Evolutionary conservation across 2,113 vertebrate genomes (phyloP).

Genomic region (Grus americana): DNA sequence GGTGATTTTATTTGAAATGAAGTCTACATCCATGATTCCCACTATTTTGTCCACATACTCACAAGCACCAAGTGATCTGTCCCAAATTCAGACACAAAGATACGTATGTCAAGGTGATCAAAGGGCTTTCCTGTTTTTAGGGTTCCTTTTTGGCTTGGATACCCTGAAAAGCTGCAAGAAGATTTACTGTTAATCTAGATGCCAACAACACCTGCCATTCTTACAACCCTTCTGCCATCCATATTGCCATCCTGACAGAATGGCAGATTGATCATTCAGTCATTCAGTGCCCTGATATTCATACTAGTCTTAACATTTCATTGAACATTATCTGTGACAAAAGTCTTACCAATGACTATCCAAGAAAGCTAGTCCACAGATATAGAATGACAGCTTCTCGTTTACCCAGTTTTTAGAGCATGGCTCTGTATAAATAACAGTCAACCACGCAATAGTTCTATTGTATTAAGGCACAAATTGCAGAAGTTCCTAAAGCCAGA

Average conservation of each 20-base stretch:
- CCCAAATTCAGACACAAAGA: background rate
- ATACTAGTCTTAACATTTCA: background rate
- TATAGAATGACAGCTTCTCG: background rate
- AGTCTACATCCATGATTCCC: background rate
- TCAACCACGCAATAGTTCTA: rapidly evolving
- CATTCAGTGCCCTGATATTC: background rate
- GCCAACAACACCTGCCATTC: background rate
- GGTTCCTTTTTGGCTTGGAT: background rate
- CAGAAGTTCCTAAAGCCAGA: background rate
- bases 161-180: background rate
- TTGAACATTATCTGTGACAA: background rate
- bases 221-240: background rate
- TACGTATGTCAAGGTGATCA: background rate
- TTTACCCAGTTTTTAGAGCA: background rate
- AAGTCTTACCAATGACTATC: background rate
- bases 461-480: background rate
- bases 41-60: background rate
- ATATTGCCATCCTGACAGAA: background rate
- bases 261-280: background rate
- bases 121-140: background rate
- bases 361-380: background rate
- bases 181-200: background rate
- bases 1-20: background rate
- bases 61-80: background rate
- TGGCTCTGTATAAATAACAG: background rate